Base-by-base conservation (phyloP, 2,113 vertebrate species). In the Brachirus orientalis region DNA sequence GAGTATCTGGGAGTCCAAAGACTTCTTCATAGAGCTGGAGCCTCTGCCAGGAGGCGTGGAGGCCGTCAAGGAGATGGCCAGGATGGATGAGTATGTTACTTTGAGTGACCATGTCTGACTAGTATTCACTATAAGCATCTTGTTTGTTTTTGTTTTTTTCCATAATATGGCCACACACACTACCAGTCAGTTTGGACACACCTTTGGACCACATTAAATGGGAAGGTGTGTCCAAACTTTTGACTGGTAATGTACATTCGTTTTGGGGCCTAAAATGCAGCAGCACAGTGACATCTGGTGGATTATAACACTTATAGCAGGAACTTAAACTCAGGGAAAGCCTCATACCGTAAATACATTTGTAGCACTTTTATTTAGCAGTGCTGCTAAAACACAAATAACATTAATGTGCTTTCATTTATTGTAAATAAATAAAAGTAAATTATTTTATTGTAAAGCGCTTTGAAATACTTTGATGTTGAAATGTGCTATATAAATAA, bases 1-100 rank as follows among this genome's bases (percentile, higher is more conserved):
- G 53, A 96, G 96, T 86, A 98, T 99, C 79, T 99, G 97, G 98
- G 94, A 98, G 82, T 95, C 96, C 2, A 94, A 96, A 88, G 92
- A 95, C 75, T 99, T 99, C 89, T 99, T 99, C 86, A 84, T 94
- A 0, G 96, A 98, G 28, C 91, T 99, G 35, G 95, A 98, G 1
- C 97, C 98, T 0, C 89, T 99, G 13, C 96, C 96, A 0, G 97
- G 98, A 16, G 95, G 95, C 1, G 92, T 99, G 85, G 95, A 95
- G 84, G 96, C 97, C 0, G 90, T 99, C 79, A 96, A 96, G 78
- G 91, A 98, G 87, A 99, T 99, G 96, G 92, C 94, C 68, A 89
- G 79, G 63, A 92, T 98, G 84, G 92, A 96, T 51, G 94, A 96
- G 97, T 99, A 91, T 16, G 89, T 44, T 47, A 14, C 53, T 19